phyloP scores from a whole-genome alignment of 2,113 vertebrate species.

The Megaceryle torquata region DNA sequence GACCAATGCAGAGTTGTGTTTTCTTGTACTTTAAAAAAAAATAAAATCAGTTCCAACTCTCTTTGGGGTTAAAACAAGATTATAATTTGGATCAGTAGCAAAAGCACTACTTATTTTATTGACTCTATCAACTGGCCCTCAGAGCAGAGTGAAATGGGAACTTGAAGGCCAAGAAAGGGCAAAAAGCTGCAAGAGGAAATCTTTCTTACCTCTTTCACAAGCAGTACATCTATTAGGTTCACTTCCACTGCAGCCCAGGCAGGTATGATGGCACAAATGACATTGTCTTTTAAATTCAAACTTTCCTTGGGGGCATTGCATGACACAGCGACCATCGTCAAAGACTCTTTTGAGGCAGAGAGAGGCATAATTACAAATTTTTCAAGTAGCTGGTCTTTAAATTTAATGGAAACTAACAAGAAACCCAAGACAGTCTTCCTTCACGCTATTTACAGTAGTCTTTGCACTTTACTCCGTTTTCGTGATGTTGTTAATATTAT shows the following conservation, averaged over 20 bases:
- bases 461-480: background rate
- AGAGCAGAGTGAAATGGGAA: background rate
- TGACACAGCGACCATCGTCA: conserved; percentile 79
- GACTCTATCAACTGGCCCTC: background rate
- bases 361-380: background rate
- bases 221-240: conserved; percentile 83
- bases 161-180: background rate
- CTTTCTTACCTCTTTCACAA: conserved; percentile 83
- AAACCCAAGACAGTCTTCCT: background rate
- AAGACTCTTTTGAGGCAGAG: conserved; percentile 76
- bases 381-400: background rate
- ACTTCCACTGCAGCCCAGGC: conserved; percentile 82
- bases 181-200: background rate
- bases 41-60: background rate
- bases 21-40: background rate
- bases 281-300: conserved; percentile 79
- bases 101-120: background rate
- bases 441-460: background rate
- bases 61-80: background rate
- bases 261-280: conserved; percentile 86
- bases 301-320: conserved; percentile 77
- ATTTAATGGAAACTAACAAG: background rate
- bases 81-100: background rate
- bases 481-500: background rate
- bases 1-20: background rate